Evolutionary conservation across 1,140 invertebrate species (phyloP).

Genomic region (fruit fly (Drosophila melanogaster)): Release_6_plus_ISO1_MT NT_037436.4:6374501-6375000

Average conservation of each 20-base stretch:
- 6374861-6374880: neutral
- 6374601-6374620: conserved; percentile 47
- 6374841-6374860: conserved; percentile 71
- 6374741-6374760: conserved; percentile 40
- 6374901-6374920: neutral
- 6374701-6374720: conserved; percentile 74
- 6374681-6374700: conserved; percentile 80
- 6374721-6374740: conserved; percentile 27
- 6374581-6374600: conserved; percentile 38
- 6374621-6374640: conserved; percentile 62
- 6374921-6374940: conserved; percentile 76
- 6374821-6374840: conserved; percentile 24
- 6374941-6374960: conserved; percentile 70
- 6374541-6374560: conserved; percentile 52
- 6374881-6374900: neutral
- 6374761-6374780: conserved; percentile 81
- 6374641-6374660: conserved; percentile 37
- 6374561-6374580: conserved; percentile 34
- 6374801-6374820: conserved; percentile 58
- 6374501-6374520: neutral
- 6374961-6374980: conserved; percentile 77
- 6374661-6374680: conserved; percentile 45
- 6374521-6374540: conserved; percentile 13
- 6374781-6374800: conserved; percentile 82
- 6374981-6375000: conserved; percentile 82